Evolutionary conservation across 1,140 invertebrate species (phyloP), one percentile per base, ranked within the genome.

Genomic region (Idris sp.): DNA sequence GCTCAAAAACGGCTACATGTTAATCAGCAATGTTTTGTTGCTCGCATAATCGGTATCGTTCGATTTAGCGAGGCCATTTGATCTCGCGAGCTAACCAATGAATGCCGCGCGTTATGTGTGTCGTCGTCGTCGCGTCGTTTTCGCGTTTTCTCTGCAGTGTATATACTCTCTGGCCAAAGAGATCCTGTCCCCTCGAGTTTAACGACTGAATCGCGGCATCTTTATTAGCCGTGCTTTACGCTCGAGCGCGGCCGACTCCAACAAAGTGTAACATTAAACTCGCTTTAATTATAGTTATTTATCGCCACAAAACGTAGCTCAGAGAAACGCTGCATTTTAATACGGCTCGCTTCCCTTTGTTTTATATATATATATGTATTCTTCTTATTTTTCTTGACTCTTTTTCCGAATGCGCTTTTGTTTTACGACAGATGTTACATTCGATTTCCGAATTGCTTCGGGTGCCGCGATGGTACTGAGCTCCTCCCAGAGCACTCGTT

Each of bases 151-250:
- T 36, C 53, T 9, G 65, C 26, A 54, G n/a, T n/a, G n/a, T n/a
- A n/a, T n/a, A n/a, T n/a, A n/a, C n/a, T n/a, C n/a, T n/a, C n/a
- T 44, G 64, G 59, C 38, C 56, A 58, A 11, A 56, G 69, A 54
- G 41, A 67, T 68, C 51, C 73, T 69, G 58, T 67, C 73, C 56
- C 64, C 73, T 65, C 65, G 61, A 54, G 61, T 72, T 76, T 68
- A 76, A 76, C 74, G 74, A 72, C 74, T 72, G 67, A 62, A 72
- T 68, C 74, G 68, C 68, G 56, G 67, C 74, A 76, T 76, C 67
- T 76, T 72, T 72, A 76, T 76, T 76, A 76, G 61, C 54, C 74
- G 64, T 51, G 72, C 64, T 58, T 69, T 68, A 54, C 62, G 64
- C 62, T 68, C 61, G 61, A 51, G 43, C 51, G 62, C 68, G 56